Base-by-base conservation (phyloP, 2,113 vertebrate species). In the Chlamydotis undulata region DNA sequence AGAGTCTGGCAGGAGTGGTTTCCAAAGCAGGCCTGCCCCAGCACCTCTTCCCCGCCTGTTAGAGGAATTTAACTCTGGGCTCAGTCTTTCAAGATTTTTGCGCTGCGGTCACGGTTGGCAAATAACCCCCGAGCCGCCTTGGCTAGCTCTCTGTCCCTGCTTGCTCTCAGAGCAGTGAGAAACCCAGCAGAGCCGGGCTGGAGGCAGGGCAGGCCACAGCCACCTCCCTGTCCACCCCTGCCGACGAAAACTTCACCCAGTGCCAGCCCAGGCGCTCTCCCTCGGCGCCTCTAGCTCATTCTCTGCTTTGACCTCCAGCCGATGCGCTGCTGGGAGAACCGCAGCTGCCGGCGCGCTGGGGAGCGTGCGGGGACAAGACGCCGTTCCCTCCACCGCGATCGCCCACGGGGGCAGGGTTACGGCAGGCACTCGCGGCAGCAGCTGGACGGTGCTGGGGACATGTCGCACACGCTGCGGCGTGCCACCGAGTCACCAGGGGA, bases 381-480 rank as follows among this genome's bases (percentile, higher is more conserved):
- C 60, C 81, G 91, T 16, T 82, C 92, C 95, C 94, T 79, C 93
- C 93, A 60, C 85, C 3, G 45, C 12, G 9, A 39, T 22, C 29
- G 7, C 19, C 53, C 70, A 11, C 0, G 0, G 77, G 23, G 25
- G n/a, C 63, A 35, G 43, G 37, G 35, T 56, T 28, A 23, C 10
- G 14, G 50, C 45, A 31, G 29, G 25, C 45, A 16, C 49, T 13
- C 1, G 2, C 0, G 2, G 43, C 10, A 59, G 29, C 55, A 37
- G 90, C 68, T 43, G 70, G 63, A 52, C n/a, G 41, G 26, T 33
- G 53, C 0, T 12, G 28, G 63, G 25, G 57, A 81, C 75, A 47
- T 1, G 1, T 4, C 5, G 4, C 7, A 14, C 25, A 12, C 12
- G 8, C 24, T 6, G 17, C 49, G 16, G 43, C 6, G 1, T 25